Evolutionary conservation across 2,888 invertebrate genomes (phyloP).

Genomic region (Oscheius sp.): DNA sequence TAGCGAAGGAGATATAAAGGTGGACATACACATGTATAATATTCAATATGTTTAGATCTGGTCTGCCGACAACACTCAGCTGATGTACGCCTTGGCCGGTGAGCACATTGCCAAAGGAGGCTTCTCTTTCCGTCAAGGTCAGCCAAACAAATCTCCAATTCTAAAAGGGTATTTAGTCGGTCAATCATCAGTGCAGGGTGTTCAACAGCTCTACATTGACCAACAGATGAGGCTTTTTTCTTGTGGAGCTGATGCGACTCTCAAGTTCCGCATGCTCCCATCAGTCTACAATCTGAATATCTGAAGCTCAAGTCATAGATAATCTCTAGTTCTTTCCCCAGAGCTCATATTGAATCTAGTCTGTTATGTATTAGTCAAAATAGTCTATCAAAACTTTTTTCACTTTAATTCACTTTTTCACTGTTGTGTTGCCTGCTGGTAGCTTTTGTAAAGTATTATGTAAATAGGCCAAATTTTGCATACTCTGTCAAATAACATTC

Average conservation of each 20-base stretch:
- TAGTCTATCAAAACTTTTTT: slow-evolving; percentile 17
- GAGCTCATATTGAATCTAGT: slow-evolving; percentile 26
- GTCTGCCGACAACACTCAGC: slow-evolving; percentile 84
- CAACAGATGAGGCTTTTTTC: slow-evolving; percentile 90
- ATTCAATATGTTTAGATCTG: slow-evolving; percentile 82
- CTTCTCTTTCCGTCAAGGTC: slow-evolving; percentile 88
- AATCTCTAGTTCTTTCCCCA: slow-evolving; percentile 27
- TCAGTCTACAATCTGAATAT: slow-evolving; percentile 51
- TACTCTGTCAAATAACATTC: slow-evolving; percentile 9
- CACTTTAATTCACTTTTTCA: slow-evolving; percentile 31
- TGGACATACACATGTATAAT: slow-evolving; percentile 51
- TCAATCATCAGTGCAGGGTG: slow-evolving; percentile 75
- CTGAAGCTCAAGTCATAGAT: slow-evolving; percentile 4
- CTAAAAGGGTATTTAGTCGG: slow-evolving; percentile 39
- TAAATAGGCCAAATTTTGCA: slow-evolving; percentile 11
- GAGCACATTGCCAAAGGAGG: slow-evolving; percentile 91
- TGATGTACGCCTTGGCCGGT: slow-evolving; percentile 87
- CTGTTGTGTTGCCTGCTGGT: slow-evolving; percentile 32
- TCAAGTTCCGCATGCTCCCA: slow-evolving; percentile 54
- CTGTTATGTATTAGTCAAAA: slow-evolving; percentile 20
- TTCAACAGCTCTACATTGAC: slow-evolving; percentile 93
- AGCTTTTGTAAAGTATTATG: slow-evolving; percentile 14
- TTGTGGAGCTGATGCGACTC: slow-evolving; percentile 89
- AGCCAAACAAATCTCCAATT: neutral
- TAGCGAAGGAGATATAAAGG: slow-evolving; percentile 78